phyloP scores from a whole-genome alignment of 2,888 invertebrate genomes.

The Eristalinus aeneus region DNA sequence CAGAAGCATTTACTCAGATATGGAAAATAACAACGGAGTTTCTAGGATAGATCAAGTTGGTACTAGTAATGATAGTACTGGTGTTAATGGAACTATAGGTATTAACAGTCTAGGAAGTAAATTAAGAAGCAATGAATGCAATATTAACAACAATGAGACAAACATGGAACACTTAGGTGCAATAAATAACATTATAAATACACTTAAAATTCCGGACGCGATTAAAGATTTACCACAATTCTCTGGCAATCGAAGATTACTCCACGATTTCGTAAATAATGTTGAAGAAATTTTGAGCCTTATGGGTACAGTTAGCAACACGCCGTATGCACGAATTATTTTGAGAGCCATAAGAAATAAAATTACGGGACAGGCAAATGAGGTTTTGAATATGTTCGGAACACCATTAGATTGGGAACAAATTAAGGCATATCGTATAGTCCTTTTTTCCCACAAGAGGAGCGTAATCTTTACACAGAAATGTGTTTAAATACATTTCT shows the following conservation, averaged over 20 bases:
- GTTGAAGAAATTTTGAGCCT: neutral
- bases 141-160: neutral
- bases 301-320: neutral
- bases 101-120: neutral
- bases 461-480: too few relatives aligned
- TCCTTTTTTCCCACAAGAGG: slow-evolving; percentile 30
- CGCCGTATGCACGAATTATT: neutral
- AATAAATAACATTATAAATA: neutral
- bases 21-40: neutral
- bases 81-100: too few relatives aligned
- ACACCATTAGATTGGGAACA: slow-evolving; percentile 30
- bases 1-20: neutral
- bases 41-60: neutral
- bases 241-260: neutral
- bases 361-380: slow-evolving; percentile 48
- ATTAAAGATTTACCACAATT: slow-evolving; percentile 7
- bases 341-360: slow-evolving; percentile 57
- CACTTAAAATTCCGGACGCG: slow-evolving; percentile 3
- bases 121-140: neutral
- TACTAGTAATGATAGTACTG: too few relatives aligned
- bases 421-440: slow-evolving; percentile 11
- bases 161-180: neutral
- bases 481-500: too few relatives aligned
- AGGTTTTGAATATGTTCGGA: slow-evolving; percentile 49
- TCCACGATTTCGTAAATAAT: neutral